Conservation (phyloP, 2,888 invertebrate genomes). For the Orthosia cruda region DNA sequence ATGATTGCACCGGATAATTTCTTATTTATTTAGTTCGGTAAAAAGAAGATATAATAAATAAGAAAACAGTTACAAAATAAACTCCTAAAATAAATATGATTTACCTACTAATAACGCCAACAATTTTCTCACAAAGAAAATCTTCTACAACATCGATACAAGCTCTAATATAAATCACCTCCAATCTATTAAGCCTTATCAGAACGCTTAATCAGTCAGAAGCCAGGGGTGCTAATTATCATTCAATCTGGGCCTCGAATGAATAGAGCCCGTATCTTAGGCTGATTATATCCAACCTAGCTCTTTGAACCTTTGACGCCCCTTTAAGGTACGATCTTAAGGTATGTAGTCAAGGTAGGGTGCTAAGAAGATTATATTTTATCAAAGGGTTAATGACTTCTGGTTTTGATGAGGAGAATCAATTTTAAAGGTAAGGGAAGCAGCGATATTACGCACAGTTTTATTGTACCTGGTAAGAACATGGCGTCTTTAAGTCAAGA, state of each 20-base stretch:
- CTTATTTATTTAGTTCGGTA: neutral
- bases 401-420: slow-evolving; percentile 20
- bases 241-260: slow-evolving; percentile 59
- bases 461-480: neutral
- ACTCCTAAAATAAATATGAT: neutral
- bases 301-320: slow-evolving; percentile 62
- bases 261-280: slow-evolving; percentile 67
- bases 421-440: neutral
- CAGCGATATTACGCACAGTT: neutral
- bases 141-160: neutral
- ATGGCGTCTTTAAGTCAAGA: too few species aligned
- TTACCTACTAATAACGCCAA: neutral
- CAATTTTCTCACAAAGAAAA: neutral
- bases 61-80: neutral
- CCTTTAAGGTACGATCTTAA: slow-evolving; percentile 33
- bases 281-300: slow-evolving; percentile 63
- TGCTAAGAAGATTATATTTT: slow-evolving; percentile 43
- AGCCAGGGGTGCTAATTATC: slow-evolving; percentile 66
- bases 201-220: slow-evolving; percentile 60
- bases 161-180: slow-evolving; percentile 41
- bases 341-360: slow-evolving; percentile 18
- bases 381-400: slow-evolving; percentile 43
- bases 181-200: slow-evolving; percentile 62
- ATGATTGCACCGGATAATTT: neutral
- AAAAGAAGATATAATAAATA: neutral